Conservation (phyloP, 2,797 vertebrate species). For the Salarias fasciatus region DNA sequence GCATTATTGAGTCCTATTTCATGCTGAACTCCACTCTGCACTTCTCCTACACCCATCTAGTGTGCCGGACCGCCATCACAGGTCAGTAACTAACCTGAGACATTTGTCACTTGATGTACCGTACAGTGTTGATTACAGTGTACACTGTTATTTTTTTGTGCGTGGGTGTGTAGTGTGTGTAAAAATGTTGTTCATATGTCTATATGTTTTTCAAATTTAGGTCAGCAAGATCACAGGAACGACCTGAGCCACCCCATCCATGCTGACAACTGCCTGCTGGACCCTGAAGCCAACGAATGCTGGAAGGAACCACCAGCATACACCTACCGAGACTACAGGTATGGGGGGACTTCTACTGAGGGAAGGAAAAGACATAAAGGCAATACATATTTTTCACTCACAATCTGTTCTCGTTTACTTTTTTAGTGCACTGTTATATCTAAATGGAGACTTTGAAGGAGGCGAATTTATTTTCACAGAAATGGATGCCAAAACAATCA, state of each 20-base stretch:
- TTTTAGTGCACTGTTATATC: conserved; percentile 92
- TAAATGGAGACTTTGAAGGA: conserved; percentile 96
- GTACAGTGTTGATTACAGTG: too few relatives aligned
- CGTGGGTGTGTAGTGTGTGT: too few relatives aligned
- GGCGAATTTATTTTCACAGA: conserved; percentile 98
- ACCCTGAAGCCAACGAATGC: conserved; percentile 94
- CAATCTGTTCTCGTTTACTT: not conserved
- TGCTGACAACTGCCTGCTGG: conserved; percentile 96
- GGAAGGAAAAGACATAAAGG: not conserved
- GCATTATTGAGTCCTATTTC: conserved; percentile 94
- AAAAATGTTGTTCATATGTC: not conserved
- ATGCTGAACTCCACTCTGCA: conserved; percentile 93
- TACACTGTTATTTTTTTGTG: too few relatives aligned
- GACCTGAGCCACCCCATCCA: conserved; percentile 98
- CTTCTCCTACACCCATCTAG: conserved; percentile 98
- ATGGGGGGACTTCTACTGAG: not conserved
- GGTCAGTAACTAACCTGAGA: conserved; percentile 77
- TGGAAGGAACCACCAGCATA: conserved; percentile 97
- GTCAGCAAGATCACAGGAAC: conserved; percentile 93
- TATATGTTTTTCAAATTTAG: conserved; percentile 75
- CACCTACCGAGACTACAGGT: conserved; percentile 97
- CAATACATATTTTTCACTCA: not conserved
- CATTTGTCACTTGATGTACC: not conserved
- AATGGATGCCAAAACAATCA: conserved; percentile 97
- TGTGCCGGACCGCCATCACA: conserved; percentile 93